Percentiles rank a stretch among this genome's conserved stretches.
These are phyloP conservation scores for Anseranas semipalmata DNA, from an alignment of 2,113 vertebrate genomes.

Conservation along the genomic window DNA sequence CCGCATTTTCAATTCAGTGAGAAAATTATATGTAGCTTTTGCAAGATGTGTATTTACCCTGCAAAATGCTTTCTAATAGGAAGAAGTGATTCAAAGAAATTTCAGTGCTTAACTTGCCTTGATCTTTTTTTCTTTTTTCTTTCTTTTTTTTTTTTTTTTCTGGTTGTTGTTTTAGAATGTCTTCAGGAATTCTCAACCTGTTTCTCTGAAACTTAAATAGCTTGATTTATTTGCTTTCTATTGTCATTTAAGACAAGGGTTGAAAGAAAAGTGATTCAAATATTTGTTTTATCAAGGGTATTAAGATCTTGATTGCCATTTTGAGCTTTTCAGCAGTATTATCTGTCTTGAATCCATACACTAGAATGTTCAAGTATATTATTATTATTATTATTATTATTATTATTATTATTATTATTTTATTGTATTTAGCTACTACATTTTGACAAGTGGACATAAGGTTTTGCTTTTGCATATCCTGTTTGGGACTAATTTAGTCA, in stretches of 20 bases:
- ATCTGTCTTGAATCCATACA: neutral
- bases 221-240: neutral
- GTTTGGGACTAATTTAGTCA: neutral
- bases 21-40: neutral
- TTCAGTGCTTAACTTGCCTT: neutral
- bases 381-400: neutral
- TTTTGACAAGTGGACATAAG: too few species aligned
- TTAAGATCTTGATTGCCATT: neutral
- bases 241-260: neutral
- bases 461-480: rapidly evolving
- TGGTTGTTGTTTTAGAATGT: too few species aligned
- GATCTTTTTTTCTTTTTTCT: too few species aligned
- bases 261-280: neutral
- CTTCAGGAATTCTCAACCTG: neutral
- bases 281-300: neutral
- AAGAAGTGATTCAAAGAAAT: neutral
- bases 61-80: neutral
- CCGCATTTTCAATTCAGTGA: neutral
- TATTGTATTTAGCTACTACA: neutral
- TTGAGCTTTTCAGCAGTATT: neutral
- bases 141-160: too few species aligned
- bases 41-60: neutral
- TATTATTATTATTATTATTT: neutral
- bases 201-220: neutral
- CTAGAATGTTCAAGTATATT: neutral